phyloP scores from a whole-genome alignment of 2,113 vertebrate genomes.

The Esox niger region DNA sequence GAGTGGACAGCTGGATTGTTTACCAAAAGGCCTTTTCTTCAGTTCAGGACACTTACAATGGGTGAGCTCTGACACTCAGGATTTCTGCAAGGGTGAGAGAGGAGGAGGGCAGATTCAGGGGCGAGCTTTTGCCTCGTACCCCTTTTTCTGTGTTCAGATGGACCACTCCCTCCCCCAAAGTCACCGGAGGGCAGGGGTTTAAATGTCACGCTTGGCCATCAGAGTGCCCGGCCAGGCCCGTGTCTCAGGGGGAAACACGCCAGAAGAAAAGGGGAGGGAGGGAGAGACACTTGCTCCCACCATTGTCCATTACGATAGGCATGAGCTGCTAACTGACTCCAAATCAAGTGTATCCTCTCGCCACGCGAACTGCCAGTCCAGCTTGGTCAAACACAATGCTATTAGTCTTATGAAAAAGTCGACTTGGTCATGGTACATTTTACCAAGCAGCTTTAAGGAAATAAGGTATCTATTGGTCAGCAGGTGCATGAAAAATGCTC shows the following conservation, averaged over 20 bases:
- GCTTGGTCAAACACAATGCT: conserved; percentile 52
- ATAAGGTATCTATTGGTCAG: conserved; percentile 42
- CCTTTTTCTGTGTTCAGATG: conserved; percentile 59
- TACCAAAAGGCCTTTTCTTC: conserved; percentile 67
- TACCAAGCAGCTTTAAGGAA: conserved; percentile 50
- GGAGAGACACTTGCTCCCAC: conserved; percentile 58
- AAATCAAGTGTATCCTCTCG: conserved; percentile 69
- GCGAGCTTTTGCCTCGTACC: conserved; percentile 52
- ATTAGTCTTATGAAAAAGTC: conserved; percentile 48
- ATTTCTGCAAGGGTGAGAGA: conserved; percentile 47
- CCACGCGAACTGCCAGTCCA: conserved; percentile 63
- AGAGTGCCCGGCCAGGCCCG: conserved; percentile 67
- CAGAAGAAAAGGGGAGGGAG: conserved; percentile 48
- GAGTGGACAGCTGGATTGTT: conserved; percentile 74
- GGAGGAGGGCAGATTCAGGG: conserved; percentile 10
- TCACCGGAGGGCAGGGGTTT: conserved; percentile 70
- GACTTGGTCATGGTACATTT: conserved; percentile 59
- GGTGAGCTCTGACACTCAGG: conserved; percentile 54
- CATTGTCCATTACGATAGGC: conserved; percentile 67
- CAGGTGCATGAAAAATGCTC: conserved; percentile 50
- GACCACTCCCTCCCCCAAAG: conserved; percentile 48
- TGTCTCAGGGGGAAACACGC: conserved; percentile 61
- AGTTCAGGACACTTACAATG: conserved; percentile 60
- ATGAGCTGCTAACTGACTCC: conserved; percentile 71
- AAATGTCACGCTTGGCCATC: conserved; percentile 76